Evolutionary conservation across 2,797 vertebrate species (phyloP).

Genomic region (Sciurus vulgaris): DNA sequence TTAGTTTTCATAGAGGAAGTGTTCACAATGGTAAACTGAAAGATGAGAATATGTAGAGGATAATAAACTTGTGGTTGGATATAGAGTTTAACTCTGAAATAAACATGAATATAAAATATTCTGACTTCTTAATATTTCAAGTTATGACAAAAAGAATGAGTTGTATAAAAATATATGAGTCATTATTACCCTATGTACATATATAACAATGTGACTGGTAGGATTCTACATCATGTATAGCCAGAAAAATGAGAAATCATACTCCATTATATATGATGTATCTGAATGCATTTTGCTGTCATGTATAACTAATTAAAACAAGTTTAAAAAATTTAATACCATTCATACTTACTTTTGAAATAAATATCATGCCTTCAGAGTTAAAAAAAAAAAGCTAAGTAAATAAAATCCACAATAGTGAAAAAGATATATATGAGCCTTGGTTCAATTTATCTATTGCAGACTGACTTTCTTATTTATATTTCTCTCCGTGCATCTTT

Average conservation of each 20-base stretch:
- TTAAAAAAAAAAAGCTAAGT: too few species aligned
- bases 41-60: background rate
- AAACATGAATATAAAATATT: constrained; percentile 24
- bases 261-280: too few species aligned
- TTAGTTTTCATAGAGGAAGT: constrained; percentile 8
- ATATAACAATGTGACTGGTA: too few species aligned
- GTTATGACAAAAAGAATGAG: background rate
- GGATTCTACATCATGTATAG: too few species aligned
- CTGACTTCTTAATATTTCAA: background rate
- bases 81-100: background rate
- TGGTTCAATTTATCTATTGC: background rate
- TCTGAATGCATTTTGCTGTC: too few species aligned
- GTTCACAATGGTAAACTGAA: background rate
- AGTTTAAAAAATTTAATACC: too few species aligned
- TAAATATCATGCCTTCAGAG: too few species aligned
- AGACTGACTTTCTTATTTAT: background rate
- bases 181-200: too few species aligned
- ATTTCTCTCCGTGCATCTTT: background rate
- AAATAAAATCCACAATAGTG: too few species aligned
- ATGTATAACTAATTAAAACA: too few species aligned
- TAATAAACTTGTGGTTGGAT: background rate
- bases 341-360: too few species aligned
- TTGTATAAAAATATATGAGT: background rate
- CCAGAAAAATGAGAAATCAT: too few species aligned
- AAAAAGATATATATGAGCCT: background rate